Conservation (phyloP, 2,113 vertebrate species). For the Xiphophorus hellerii region DNA sequence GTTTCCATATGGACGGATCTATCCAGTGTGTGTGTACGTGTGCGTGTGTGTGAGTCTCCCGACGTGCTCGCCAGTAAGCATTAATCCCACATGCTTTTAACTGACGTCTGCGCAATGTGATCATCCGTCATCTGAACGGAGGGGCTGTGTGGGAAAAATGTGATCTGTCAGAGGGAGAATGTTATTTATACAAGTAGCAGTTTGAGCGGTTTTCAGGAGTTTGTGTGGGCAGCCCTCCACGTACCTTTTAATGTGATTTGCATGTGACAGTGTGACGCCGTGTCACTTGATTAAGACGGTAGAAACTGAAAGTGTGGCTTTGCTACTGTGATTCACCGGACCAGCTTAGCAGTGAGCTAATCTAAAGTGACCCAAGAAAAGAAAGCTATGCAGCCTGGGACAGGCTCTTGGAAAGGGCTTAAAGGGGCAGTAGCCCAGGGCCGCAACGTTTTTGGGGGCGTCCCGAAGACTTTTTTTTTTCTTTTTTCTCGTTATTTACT, state of each 20-base stretch:
- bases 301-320: rapidly evolving
- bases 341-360: background rate
- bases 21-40: background rate
- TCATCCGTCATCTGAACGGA: constrained; percentile 29
- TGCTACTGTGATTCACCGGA: background rate
- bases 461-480: too few species aligned
- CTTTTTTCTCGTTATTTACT: too few species aligned
- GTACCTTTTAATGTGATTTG: background rate
- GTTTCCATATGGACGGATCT: constrained; percentile 2
- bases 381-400: background rate
- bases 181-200: constrained; percentile 23
- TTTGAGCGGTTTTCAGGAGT: background rate
- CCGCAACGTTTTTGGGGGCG: too few species aligned
- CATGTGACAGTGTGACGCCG: background rate
- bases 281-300: constrained; percentile 5
- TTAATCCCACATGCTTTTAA: constrained; percentile 33
- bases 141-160: constrained; percentile 43
- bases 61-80: constrained; percentile 5
- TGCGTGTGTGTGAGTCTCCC: constrained; percentile 5
- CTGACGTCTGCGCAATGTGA: constrained; percentile 23
- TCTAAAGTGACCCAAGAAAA: constrained; percentile 1
- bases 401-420: too few species aligned
- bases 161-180: constrained; percentile 11
- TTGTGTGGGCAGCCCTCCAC: background rate
- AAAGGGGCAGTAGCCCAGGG: too few species aligned